These are phyloP conservation scores for Trissolcus basalis DNA, from an alignment of 1,140 invertebrate genomes.

Conservation along the genomic window DNA sequence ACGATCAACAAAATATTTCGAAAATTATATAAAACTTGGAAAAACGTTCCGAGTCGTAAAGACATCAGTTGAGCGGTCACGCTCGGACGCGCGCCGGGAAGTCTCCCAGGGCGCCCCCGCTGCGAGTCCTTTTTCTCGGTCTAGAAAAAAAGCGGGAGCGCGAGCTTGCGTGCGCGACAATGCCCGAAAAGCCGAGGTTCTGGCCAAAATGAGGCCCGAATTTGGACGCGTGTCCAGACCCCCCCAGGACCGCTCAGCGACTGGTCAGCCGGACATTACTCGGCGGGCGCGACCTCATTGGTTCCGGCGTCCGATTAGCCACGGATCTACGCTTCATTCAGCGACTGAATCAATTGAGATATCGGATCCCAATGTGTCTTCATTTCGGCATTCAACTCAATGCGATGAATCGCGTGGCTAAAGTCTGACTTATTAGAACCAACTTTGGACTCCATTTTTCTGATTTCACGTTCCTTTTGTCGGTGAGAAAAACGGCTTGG, in stretches of 20 bases:
- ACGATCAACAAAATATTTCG: neutral
- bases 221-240: conserved; percentile 55
- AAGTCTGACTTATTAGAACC: conserved; percentile 30
- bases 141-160: conserved; percentile 24
- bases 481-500: no score
- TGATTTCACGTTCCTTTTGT: conserved; percentile 4
- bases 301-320: conserved; percentile 45
- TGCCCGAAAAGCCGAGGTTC: conserved; percentile 31
- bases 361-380: conserved; percentile 7
- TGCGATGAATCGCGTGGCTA: conserved; percentile 22
- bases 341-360: conserved; percentile 11
- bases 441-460: conserved; percentile 17
- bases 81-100: conserved; percentile 57
- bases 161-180: conserved; percentile 54
- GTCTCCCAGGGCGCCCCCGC: conserved; percentile 16
- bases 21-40: conserved; percentile 3
- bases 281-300: conserved; percentile 32
- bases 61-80: conserved; percentile 61
- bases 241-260: conserved; percentile 25
- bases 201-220: conserved; percentile 44
- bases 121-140: conserved; percentile 27
- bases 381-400: conserved; percentile 5
- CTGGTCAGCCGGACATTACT: conserved; percentile 57
- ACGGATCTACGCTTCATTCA: conserved; percentile 34
- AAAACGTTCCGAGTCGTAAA: conserved; percentile 44